Evolutionary conservation across 2,888 invertebrate species (phyloP).

Genomic region (Hoplodrina blanda): DNA sequence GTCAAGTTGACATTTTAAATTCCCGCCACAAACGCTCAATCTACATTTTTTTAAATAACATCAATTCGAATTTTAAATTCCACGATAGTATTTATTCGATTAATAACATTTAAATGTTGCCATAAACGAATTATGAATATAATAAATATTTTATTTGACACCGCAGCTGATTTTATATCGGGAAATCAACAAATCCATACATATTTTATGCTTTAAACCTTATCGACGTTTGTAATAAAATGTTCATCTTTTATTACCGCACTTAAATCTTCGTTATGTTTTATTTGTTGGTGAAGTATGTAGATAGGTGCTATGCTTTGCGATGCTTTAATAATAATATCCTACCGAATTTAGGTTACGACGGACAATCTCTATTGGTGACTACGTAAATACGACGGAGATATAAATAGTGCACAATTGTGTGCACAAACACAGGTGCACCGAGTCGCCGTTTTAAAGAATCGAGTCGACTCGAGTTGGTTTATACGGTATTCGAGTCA

Average conservation of each 20-base stretch:
- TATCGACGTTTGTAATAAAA: slow-evolving; percentile 46
- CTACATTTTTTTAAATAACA: slow-evolving; percentile 8
- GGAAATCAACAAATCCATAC: slow-evolving; percentile 39
- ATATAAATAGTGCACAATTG: too few relatives aligned
- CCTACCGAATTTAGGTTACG: too few relatives aligned
- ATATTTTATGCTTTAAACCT: slow-evolving; percentile 40
- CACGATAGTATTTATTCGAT: slow-evolving; percentile 29
- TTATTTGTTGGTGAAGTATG: slow-evolving; percentile 1
- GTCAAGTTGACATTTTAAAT: background rate
- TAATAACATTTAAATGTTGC: slow-evolving; percentile 40
- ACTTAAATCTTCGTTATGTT: slow-evolving; percentile 13
- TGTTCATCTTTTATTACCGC: slow-evolving; percentile 10
- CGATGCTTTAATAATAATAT: too few relatives aligned
- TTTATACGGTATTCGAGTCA: too few relatives aligned
- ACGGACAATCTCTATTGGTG: too few relatives aligned
- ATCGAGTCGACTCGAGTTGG: too few relatives aligned
- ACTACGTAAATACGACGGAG: too few relatives aligned
- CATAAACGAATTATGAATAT: slow-evolving; percentile 49
- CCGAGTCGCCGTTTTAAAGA: too few relatives aligned
- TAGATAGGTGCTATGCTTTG: background rate
- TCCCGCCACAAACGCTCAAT: background rate
- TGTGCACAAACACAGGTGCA: too few relatives aligned
- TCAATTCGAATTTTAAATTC: slow-evolving; percentile 24
- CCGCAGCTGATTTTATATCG: slow-evolving; percentile 28
- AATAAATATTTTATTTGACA: slow-evolving; percentile 48